These are phyloP conservation scores for Sclerurus mexicanus DNA, from an alignment of 2,113 vertebrate genomes.

Conservation along the genomic window DNA sequence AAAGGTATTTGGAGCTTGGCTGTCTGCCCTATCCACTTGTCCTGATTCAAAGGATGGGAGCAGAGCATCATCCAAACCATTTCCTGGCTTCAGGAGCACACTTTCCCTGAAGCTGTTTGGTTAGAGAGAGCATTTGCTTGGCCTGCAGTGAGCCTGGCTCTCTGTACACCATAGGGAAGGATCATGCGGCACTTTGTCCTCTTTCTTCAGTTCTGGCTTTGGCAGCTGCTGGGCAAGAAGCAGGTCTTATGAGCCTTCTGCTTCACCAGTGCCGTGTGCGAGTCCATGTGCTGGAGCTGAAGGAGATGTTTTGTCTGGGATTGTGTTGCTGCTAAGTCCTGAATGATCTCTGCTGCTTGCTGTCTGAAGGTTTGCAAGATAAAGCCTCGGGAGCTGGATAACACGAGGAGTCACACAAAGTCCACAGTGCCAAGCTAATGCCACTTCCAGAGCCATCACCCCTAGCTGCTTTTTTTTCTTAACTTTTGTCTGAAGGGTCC, in stretches of 20 bases:
- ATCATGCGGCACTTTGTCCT: neutral
- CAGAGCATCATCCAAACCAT: neutral
- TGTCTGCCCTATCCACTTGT: neutral
- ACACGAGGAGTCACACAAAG: neutral
- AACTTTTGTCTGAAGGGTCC: neutral
- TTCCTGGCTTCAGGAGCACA: neutral
- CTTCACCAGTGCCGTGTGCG: fast-evolving
- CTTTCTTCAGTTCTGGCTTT: neutral
- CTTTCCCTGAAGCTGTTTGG: neutral
- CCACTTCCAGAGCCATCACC: neutral
- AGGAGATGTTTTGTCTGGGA: neutral
- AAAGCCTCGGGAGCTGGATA: neutral
- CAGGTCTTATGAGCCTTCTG: neutral
- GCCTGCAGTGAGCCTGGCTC: neutral
- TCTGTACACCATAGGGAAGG: neutral
- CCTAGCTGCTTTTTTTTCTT: neutral
- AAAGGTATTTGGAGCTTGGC: neutral
- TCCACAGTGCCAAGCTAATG: neutral
- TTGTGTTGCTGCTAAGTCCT: neutral
- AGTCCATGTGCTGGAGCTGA: neutral
- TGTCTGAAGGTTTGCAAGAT: neutral
- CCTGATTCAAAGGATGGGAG: neutral
- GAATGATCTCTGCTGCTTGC: neutral
- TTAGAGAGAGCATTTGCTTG: neutral
- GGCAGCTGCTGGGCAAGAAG: neutral